These are phyloP conservation scores for Cyclura pinguis DNA, from an alignment of 2,797 vertebrate species.

Conservation along the genomic window DNA sequence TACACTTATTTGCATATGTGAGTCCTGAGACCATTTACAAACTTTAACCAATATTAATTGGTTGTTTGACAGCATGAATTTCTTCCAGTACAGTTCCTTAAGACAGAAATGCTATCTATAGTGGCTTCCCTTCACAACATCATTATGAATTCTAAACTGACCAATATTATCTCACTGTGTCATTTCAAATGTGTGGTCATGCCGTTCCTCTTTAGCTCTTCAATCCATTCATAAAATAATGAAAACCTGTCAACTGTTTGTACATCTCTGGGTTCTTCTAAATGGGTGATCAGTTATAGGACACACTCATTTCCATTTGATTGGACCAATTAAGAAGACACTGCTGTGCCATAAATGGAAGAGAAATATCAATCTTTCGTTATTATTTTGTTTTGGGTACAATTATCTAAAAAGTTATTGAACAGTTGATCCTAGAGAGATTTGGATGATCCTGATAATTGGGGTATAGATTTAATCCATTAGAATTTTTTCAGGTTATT, in stretches of 20 bases:
- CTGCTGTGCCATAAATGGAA: not conserved
- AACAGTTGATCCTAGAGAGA: not conserved
- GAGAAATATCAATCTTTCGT: not conserved
- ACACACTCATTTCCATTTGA: not conserved
- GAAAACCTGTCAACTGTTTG: not conserved
- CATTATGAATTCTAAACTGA: not conserved
- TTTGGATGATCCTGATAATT: conserved; percentile 16
- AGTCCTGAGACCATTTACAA: not conserved
- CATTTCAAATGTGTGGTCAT: not conserved
- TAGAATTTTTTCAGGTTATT: not conserved
- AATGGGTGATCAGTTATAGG: not conserved
- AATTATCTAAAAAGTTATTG: not conserved
- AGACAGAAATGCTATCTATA: not conserved
- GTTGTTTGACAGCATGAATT: not conserved
- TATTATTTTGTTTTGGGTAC: conserved; percentile 7
- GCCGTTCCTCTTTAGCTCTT: conserved; percentile 19
- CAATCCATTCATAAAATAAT: conserved; percentile 14
- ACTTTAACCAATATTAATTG: conserved; percentile 17
- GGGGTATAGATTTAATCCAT: not conserved
- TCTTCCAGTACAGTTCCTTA: not conserved
- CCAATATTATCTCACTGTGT: not conserved
- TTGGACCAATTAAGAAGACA: not conserved
- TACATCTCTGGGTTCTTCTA: not conserved
- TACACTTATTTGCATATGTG: not conserved
- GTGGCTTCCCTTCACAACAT: not conserved